These are phyloP conservation scores for Yasuhikotakia modesta DNA, from an alignment of 2,797 vertebrate species.

Conservation along the genomic window DNA sequence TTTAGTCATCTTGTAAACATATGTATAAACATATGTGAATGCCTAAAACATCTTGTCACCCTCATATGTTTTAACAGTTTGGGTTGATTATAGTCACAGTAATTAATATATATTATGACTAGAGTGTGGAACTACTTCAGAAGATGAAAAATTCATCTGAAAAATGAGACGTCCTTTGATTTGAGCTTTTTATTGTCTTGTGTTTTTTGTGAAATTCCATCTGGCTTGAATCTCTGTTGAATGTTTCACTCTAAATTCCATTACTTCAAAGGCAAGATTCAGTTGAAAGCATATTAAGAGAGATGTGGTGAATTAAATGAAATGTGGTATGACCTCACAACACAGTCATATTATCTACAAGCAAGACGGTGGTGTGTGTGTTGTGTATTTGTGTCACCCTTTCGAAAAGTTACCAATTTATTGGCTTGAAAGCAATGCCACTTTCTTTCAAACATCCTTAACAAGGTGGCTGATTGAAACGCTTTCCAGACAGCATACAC, in stretches of 20 bases:
- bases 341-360: constrained; percentile 25
- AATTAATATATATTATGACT: constrained; percentile 29
- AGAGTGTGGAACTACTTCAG: neutral
- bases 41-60: constrained; percentile 13
- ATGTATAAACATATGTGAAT: too few relatives aligned
- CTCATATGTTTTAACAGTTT: constrained; percentile 20
- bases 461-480: constrained; percentile 22
- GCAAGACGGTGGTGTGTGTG: neutral
- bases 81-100: constrained; percentile 1
- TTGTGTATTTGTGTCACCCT: constrained; percentile 2
- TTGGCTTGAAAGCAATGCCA: constrained; percentile 1
- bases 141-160: neutral
- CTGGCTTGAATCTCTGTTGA: constrained; percentile 15
- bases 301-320: constrained; percentile 17
- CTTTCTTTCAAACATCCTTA: constrained; percentile 5
- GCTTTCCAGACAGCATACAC: constrained; percentile 4
- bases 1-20: neutral
- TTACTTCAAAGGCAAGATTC: constrained; percentile 1
- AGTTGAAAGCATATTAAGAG: constrained; percentile 23
- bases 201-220: constrained; percentile 7
- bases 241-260: constrained; percentile 17
- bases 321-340: constrained; percentile 18
- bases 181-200: neutral
- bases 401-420: neutral
- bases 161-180: constrained; percentile 8